Base-by-base conservation (phyloP, 2,113 vertebrate species). In the Trematomus loennbergii region DNA sequence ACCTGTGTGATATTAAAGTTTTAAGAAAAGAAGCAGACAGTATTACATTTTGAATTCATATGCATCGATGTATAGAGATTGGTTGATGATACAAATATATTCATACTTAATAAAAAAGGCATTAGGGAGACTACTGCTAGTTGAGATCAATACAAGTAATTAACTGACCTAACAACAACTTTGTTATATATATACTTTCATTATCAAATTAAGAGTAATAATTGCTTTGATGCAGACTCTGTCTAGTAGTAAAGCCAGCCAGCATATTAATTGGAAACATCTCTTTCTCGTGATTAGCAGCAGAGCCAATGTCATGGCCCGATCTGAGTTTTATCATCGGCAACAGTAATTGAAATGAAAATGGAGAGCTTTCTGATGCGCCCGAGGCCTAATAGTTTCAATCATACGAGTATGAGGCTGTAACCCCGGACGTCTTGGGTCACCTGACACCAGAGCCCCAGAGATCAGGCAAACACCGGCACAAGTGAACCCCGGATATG, bases 321-420 rank as follows among this genome's bases (percentile, higher is more conserved):
- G 81, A 88, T 89, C 88, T 87, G 72, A 86, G 82, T 89, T 92
- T 88, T 87, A 85, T 89, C 79, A 90, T 64, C 73, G 64, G 22
- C 55, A 52, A 62, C 72, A 33, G 78, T 88, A 89, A 93, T 88
- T 92, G 83, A 92, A 92, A 91, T 83, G 87, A 85, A 91, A 88
- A 88, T 46, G 50, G 79, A 89, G 77, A 71, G 70, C 59, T 68
- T 60, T 87, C 49, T 78, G 20, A 68, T 57, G 48, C 7, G 12
- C 75, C 25, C 11, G 15, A 82, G 72, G 81, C 69, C 78, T 57
- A 70, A 83, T 65, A n/a, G 77, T 72, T 83, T 85, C 57, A 80
- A 71, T 86, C 80, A 72, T 82, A 82, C 13, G 69, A 89, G 72
- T 45, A 49, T 70, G 55, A 83, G 70, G 69, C 62, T 25, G 6